These are phyloP conservation scores for Astropecten irregularis DNA, from an alignment of 53 echinoderm and acorn worm genomes.

Conservation along the genomic window DNA sequence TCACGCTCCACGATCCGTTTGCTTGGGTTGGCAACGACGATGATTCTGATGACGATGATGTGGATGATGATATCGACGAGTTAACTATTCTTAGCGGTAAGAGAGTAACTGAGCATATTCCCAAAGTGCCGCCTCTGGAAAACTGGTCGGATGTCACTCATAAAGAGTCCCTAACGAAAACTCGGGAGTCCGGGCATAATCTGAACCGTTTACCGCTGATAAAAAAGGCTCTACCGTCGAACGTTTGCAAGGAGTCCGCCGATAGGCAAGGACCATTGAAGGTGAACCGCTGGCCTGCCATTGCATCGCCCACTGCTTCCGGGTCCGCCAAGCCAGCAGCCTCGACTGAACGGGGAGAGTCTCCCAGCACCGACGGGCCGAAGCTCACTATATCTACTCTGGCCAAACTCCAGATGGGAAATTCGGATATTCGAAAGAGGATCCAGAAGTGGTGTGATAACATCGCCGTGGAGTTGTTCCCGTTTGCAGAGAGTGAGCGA, in stretches of 20 bases:
- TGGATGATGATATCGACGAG: neutral
- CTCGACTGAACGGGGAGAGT: neutral
- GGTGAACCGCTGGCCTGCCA: no score
- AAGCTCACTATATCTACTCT: constrained; percentile 5
- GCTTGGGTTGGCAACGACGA: constrained; percentile 9
- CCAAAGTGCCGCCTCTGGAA: neutral
- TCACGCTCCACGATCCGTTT: neutral
- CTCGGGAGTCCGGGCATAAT: neutral
- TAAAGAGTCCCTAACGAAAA: neutral
- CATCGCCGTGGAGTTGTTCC: constrained; percentile 12
- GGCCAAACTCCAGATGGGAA: constrained; percentile 16
- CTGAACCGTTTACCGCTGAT: neutral
- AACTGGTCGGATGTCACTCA: neutral
- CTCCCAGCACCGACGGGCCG: neutral
- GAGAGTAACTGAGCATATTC: neutral
- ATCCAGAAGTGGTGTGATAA: constrained; percentile 30
- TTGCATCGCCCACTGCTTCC: no score
- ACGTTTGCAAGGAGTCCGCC: no score
- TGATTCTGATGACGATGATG: neutral
- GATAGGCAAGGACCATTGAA: no score
- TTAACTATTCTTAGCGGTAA: neutral
- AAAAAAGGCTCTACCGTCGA: neutral
- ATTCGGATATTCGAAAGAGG: neutral
- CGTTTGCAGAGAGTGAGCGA: neutral
- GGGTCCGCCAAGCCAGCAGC: no score